These are phyloP conservation scores for Melanotaenia maccullochi DNA, from an alignment of 2,797 vertebrate genomes.

Conservation along the genomic window DNA sequence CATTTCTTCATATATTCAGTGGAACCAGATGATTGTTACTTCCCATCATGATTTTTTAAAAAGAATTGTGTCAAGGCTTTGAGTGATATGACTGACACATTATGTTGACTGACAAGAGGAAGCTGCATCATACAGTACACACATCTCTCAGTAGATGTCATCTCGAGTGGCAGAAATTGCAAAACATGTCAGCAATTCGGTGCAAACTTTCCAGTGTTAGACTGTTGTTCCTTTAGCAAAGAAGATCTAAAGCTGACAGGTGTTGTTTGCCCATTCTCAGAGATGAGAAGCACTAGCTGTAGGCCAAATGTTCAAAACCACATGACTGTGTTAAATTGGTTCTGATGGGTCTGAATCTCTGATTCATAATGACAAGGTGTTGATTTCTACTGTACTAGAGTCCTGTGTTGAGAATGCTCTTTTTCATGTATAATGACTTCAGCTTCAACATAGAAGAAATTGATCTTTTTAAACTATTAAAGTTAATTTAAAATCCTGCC, in stretches of 20 bases:
- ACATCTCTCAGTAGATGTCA: not conserved
- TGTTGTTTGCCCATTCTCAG: slow-evolving; percentile 19
- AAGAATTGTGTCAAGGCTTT: not conserved
- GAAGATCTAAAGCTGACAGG: slow-evolving; percentile 9
- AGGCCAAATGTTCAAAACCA: slow-evolving; percentile 4
- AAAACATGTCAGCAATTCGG: not conserved
- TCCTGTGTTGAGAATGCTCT: not conserved
- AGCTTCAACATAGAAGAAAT: not conserved
- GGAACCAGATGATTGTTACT: no score
- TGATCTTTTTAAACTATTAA: not conserved
- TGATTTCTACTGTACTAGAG: not conserved
- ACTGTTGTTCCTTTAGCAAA: not conserved
- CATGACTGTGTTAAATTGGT: slow-evolving; percentile 10
- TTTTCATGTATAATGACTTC: not conserved
- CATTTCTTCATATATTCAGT: no score
- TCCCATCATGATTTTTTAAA: no score
- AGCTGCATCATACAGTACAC: not conserved
- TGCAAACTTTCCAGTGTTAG: not conserved
- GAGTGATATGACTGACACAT: not conserved
- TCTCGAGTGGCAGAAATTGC: not conserved
- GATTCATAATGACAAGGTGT: not conserved
- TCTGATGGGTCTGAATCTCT: slow-evolving; percentile 35
- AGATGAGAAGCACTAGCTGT: not conserved
- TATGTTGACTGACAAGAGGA: not conserved
- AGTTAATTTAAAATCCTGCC: not conserved